A percentile compares a stretch with the other conserved stretches of the same genome.
Evolutionary conservation across 2,888 invertebrate genomes (phyloP).

Genomic region (Scaptomyza flava): DNA sequence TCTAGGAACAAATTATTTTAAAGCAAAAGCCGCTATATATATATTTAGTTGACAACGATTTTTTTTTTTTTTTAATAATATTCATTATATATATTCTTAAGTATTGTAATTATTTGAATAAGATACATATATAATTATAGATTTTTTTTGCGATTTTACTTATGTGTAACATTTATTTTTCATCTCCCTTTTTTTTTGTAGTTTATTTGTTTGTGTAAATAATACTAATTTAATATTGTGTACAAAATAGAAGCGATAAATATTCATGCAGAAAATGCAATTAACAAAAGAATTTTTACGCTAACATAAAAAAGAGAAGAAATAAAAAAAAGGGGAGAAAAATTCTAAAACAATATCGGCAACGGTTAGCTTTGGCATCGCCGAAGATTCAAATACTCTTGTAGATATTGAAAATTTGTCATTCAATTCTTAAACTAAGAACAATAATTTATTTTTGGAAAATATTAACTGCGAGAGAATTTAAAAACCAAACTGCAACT

Average conservation of each 20-base stretch:
- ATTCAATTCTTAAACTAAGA: not conserved
- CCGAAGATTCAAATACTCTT: conserved; percentile 7
- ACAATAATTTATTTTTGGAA: not conserved
- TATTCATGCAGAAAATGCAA: conserved; percentile 51
- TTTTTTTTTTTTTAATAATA: conserved; percentile 45
- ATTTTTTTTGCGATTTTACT: conserved; percentile 36
- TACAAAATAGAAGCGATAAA: conserved; percentile 35
- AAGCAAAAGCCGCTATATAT: conserved; percentile 15
- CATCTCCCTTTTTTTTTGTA: conserved; percentile 9
- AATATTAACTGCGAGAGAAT: not conserved
- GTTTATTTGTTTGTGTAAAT: conserved; percentile 50
- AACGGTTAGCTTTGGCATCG: not conserved
- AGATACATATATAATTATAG: not conserved
- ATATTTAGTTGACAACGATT: conserved; percentile 14
- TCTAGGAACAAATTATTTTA: conserved; percentile 67
- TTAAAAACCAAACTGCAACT: conserved; percentile 1
- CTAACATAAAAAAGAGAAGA: conserved; percentile 9
- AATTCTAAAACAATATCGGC: too few species aligned
- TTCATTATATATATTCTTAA: conserved; percentile 21
- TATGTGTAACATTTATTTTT: not conserved
- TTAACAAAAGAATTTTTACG: conserved; percentile 39
- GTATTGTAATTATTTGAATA: conserved; percentile 23
- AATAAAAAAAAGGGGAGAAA: not conserved
- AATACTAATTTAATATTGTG: conserved; percentile 49
- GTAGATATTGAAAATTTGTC: not conserved